Evolutionary conservation across 1,140 invertebrate species (phyloP), one percentile per base, ranked within the genome.

Genomic region (Drosophila arizonae): DNA sequence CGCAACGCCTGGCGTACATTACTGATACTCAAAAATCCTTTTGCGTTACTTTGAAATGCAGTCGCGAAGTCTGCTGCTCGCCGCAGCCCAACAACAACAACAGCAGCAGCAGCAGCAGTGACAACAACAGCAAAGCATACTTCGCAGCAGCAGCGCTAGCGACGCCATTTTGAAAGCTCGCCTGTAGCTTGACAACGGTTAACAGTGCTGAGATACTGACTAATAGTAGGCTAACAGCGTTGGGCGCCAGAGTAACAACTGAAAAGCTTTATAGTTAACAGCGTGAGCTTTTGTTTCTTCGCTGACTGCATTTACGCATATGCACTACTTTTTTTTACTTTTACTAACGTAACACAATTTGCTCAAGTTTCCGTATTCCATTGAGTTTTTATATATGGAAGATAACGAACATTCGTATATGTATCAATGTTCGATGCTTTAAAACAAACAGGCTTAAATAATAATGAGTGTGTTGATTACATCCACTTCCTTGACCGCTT

Each of bases 11-110:
- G 82, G 77, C 69, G 88, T 90, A 77, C 88, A 91, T 89, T 91
- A 91, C 90, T 91, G 90, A 91, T 91, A 91, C 90, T 91, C 90
- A 77, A 90, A 88, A 76, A 78, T 91, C 64, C 78, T 91, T 80
- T 88, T 90, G 71, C 87, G 85, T 76, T 90, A 91, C 70, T 90
- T 91, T 76, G 86, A 91, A 81, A 90, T 91, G 86, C 90, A 90
- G 57, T 90, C 87, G 52, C 87, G 78, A 6, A 87, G 74, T 55
- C 66, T 90, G 61, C 69, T 90, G 66, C 43, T 90, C 10, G 86
- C 71, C 4, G 81, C 81, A 63, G 82, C 82, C 50, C 81, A 85
- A 6, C 63, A 76, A 28, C 71, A 78, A 21, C 66, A 66, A 21
- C 56, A 72, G 56, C 30, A 63, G 45, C 62, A 78, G 10, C 39